These are phyloP conservation scores for Agrotis clavis DNA, from an alignment of 2,888 invertebrate genomes.

Conservation along the genomic window DNA sequence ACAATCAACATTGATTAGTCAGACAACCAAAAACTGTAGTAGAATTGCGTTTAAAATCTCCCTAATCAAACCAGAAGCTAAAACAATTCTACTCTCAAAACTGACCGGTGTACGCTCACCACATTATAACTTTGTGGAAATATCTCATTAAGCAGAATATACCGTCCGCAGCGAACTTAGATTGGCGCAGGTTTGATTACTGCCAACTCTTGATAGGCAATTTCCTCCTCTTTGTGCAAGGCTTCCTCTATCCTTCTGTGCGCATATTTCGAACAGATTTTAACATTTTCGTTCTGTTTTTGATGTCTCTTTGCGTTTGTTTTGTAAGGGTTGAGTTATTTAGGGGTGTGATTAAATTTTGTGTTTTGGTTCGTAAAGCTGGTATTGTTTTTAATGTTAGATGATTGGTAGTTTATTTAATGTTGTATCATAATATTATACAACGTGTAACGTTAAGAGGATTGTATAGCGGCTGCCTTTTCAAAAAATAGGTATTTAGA, in stretches of 20 bases:
- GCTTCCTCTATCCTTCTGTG: constrained; percentile 79
- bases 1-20: not conserved
- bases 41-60: not conserved
- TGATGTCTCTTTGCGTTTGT: constrained; percentile 72
- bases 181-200: constrained; percentile 84
- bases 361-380: constrained; percentile 16
- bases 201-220: constrained; percentile 87
- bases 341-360: constrained; percentile 33
- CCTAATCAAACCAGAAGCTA: not conserved
- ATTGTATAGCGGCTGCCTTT: too few relatives aligned
- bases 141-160: constrained; percentile 83
- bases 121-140: constrained; percentile 72
- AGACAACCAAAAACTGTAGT: not conserved
- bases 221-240: constrained; percentile 88
- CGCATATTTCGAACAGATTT: constrained; percentile 82
- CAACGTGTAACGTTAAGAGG: too few relatives aligned
- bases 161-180: constrained; percentile 84
- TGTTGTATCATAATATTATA: not conserved
- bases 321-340: constrained; percentile 53
- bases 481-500: too few relatives aligned
- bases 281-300: constrained; percentile 77
- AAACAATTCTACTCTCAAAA: constrained; percentile 12
- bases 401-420: constrained; percentile 3
- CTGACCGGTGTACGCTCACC: constrained; percentile 37
- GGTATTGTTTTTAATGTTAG: constrained; percentile 7